Evolutionary conservation across 2,113 vertebrate genomes (phyloP), one percentile per base, ranked within the genome.

Genomic region (Rostratula benghalensis): DNA sequence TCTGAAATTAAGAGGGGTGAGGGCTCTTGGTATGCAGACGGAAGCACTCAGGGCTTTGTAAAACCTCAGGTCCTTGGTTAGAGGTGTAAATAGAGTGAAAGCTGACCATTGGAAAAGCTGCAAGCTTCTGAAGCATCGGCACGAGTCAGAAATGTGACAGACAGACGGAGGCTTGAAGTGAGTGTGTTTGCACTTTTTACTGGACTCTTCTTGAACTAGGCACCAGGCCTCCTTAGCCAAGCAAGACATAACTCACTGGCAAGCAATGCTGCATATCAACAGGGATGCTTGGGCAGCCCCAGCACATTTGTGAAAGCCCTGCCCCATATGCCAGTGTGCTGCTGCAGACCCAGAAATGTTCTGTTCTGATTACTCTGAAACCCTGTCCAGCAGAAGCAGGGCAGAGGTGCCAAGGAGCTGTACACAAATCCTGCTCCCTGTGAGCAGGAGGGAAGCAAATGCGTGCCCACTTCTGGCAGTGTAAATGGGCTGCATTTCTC

Each of bases 1-100:
- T 59, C 78, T 54, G 68, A 88, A 59, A 74, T 71, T 54, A 86
- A 92, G 68, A 93, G 79, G 82, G 51, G 83, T 92, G 69, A 96
- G 76, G 24, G 71, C 68, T 39, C 68, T 70, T 60, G 60, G 60
- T 83, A 82, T 51, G 89, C 81, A 89, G 87, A 60, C 1, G 0
- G 57, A 85, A 90, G 45, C 57, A 45, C 74, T 61, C 3, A 2
- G 25, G 59, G 56, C 64, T 71, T 67, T 83, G 71, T 77, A 31
- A 87, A 80, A 86, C 30, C 39, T 41, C 20, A 68, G 56, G 64
- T 91, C 27, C 51, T 50, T 87, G 43, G 51, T 83, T 31, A 48
- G 75, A 87, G 83, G 68, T 75, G 69, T 35, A 79, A 91, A 86
- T 48, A 86, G 43, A 92, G 64, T 21, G 64, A 78, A 63, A 95